Base-by-base conservation (phyloP, 2,888 invertebrate genomes). In the Ennomos quercinarius region DNA sequence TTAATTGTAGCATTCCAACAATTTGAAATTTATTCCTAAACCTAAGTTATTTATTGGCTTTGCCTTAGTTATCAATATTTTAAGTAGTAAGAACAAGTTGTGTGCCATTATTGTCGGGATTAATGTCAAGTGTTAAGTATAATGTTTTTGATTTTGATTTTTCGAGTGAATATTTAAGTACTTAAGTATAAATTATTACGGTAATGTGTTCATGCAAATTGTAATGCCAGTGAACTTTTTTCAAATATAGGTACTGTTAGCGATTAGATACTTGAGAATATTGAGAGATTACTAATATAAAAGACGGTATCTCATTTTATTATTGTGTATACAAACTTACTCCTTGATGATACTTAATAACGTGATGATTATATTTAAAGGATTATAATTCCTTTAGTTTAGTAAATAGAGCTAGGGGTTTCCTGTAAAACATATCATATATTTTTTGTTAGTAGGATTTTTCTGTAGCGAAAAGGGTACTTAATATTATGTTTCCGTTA, bases 41-140 rank as follows among this genome's bases (percentile, higher is more conserved):
- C 27, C 27, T 12, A 39, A 46, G 47, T 51, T n/a, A 51, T 46
- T 13, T 0, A 48, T 57, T 57, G 57, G 51, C 51, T 47, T 34
- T 37, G 38, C 8, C 38, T 13, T 42, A 51, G 8, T 57, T 52
- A 48, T 41, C 48, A 55, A 50, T 60, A 50, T 60, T n/a, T 55
- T 42, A 12, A 46, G 34, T 43, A 38, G 35, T 45, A 42, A 17
- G 13, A 40, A 46, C 34, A 44, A 44, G n/a, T 42, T 54, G 11
- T 60, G 60, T 60, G 60, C 60, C 60, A 60, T 60, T 6, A 11
- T 47, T 47, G 17, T 45, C 34, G 51, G 48, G 48, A 46, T 13
- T 11, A 38, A 34, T 41, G 40, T 40, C 5, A 27, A 46, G 17
- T 43, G 46, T 17, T 46, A 41, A 11, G 35, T 45, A 27, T 27